Evolutionary conservation across 1,140 invertebrate genomes (phyloP).

Genomic region (Drosophila tsacasi): DNA sequence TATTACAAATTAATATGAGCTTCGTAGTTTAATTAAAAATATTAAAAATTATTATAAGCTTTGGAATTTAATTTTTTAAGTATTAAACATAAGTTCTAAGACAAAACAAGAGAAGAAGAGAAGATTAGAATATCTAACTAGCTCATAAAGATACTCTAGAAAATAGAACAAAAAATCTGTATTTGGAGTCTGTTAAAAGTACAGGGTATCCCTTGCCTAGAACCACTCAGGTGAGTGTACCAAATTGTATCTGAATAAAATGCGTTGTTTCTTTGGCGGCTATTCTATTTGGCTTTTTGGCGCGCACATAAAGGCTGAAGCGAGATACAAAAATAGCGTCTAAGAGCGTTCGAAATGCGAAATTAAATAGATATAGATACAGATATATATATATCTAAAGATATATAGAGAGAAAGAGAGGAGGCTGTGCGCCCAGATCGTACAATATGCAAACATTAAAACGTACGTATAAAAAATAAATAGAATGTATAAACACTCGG

Average conservation of each 20-base stretch:
- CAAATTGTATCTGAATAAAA: constrained; percentile 19
- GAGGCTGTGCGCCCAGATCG: constrained; percentile 15
- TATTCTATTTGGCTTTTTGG: constrained; percentile 30
- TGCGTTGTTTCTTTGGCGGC: constrained; percentile 35
- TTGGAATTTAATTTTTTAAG: no score
- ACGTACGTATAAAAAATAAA: constrained; percentile 53
- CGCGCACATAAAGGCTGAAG: constrained; percentile 18
- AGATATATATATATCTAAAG: not conserved
- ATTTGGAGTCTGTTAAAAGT: not conserved
- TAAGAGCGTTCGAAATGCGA: constrained; percentile 56
- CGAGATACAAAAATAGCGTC: constrained; percentile 38
- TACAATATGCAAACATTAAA: constrained; percentile 54
- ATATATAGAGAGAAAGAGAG: not conserved
- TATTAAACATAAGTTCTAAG: no score
- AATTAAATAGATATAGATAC: constrained; percentile 60
- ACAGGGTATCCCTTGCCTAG: not conserved
- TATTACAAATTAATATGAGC: not conserved
- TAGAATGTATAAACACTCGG: constrained; percentile 57
- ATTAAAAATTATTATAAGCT: not conserved
- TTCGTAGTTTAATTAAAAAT: not conserved
- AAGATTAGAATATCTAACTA: no score
- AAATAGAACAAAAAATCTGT: not conserved
- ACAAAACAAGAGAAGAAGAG: no score
- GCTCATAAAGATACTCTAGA: not conserved
- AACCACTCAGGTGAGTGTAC: not conserved